These are phyloP conservation scores for Amyelois transitella DNA, from an alignment of 1,140 invertebrate species.

Conservation along the genomic window DNA sequence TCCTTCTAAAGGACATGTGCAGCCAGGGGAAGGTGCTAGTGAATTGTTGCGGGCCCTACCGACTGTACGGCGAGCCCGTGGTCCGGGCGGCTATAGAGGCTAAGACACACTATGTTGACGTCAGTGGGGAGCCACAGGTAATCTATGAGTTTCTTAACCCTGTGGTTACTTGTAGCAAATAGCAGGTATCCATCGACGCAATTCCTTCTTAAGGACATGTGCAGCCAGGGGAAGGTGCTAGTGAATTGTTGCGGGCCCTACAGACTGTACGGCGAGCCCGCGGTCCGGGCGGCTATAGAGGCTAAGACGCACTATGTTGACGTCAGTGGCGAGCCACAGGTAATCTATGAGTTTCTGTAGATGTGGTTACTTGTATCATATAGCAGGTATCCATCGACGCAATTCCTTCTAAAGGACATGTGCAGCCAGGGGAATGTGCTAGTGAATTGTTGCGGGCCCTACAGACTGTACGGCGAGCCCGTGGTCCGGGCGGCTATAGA, in stretches of 20 bases:
- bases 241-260: slow-evolving; percentile 94
- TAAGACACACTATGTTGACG: slow-evolving; percentile 91
- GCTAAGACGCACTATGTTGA: slow-evolving; percentile 91
- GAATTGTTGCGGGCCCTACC: slow-evolving; percentile 93
- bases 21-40: slow-evolving; percentile 82
- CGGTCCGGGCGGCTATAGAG: slow-evolving; percentile 91
- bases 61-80: slow-evolving; percentile 91
- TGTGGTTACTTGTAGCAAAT: too few relatives aligned
- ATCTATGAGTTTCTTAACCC: too few relatives aligned
- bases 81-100: slow-evolving; percentile 90
- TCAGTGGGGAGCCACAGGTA: slow-evolving; percentile 95
- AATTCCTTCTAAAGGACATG: slow-evolving; percentile 83
- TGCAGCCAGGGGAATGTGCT: slow-evolving; percentile 82
- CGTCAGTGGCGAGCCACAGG: slow-evolving; percentile 93
- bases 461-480: slow-evolving; percentile 89
- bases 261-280: slow-evolving; percentile 89
- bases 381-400: too few relatives aligned
- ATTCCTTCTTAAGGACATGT: slow-evolving; percentile 85
- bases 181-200: too few relatives aligned
- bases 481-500: slow-evolving; percentile 92
- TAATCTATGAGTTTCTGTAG: too few relatives aligned
- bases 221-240: slow-evolving; percentile 81
- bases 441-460: slow-evolving; percentile 93
- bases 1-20: slow-evolving; percentile 85
- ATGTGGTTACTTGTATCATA: too few relatives aligned